These are phyloP conservation scores for Lepidurus arcticus DNA, from an alignment of 1,140 invertebrate genomes.

Conservation along the genomic window DNA sequence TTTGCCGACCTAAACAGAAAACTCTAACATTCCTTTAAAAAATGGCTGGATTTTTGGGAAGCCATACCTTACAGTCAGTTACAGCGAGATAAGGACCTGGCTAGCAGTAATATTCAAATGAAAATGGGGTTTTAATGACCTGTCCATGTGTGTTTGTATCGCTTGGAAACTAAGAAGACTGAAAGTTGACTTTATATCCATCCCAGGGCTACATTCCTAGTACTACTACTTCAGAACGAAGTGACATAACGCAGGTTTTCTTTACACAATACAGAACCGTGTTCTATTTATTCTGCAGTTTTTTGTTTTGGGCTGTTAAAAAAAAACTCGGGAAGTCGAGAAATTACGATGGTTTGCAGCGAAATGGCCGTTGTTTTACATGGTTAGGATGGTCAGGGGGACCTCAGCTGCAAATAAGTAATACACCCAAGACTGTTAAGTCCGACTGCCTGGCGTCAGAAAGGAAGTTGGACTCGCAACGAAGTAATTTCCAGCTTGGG, in stretches of 20 bases:
- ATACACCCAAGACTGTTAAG: not conserved
- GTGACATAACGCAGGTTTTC: not conserved
- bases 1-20: not conserved
- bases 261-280: slow-evolving; percentile 8
- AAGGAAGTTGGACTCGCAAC: not conserved
- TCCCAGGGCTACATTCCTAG: not conserved
- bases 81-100: not conserved
- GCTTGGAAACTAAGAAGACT: not conserved
- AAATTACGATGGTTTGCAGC: not conserved
- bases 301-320: not conserved
- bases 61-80: too few relatives aligned
- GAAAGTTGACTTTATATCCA: not conserved
- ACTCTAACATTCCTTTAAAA: not conserved
- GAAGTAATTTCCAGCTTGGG: slow-evolving; percentile 3
- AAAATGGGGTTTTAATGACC: not conserved
- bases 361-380: not conserved
- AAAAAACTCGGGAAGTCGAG: not conserved
- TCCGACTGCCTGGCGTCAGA: slow-evolving; percentile 4
- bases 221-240: not conserved
- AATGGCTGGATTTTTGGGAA: too few relatives aligned
- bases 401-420: not conserved
- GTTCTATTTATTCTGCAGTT: not conserved
- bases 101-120: not conserved
- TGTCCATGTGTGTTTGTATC: not conserved
- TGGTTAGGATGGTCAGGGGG: not conserved